Conservation (phyloP, 2,888 invertebrate genomes). For the Ophioninae sp. region DNA sequence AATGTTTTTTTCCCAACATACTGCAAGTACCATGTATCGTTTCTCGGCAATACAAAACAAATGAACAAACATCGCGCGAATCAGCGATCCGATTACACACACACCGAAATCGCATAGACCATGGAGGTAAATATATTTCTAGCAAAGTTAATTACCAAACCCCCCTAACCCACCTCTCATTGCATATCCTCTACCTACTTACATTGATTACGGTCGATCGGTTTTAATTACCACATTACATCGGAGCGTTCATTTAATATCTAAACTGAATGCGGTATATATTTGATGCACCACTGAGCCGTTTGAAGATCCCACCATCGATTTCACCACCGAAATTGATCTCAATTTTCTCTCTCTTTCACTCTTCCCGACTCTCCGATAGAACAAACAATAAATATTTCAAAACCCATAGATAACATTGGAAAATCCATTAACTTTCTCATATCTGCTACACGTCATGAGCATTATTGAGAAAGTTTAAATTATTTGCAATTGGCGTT, state of each 20-base stretch:
- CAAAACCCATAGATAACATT: constrained; percentile 9
- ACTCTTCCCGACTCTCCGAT: background rate
- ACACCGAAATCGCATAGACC: constrained; percentile 1
- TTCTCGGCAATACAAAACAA: constrained; percentile 34
- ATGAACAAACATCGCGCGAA: constrained; percentile 38
- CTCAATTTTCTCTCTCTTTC: background rate
- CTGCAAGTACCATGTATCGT: constrained; percentile 12
- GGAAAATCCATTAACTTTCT: constrained; percentile 32
- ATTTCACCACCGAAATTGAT: constrained; percentile 18
- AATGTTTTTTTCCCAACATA: background rate
- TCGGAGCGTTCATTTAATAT: constrained; percentile 31
- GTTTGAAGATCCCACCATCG: background rate
- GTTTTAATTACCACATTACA: constrained; percentile 53
- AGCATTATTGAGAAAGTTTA: background rate
- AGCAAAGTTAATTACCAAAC: constrained; percentile 55
- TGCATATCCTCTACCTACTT: background rate
- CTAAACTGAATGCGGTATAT: constrained; percentile 29
- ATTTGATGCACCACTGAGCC: constrained; percentile 36
- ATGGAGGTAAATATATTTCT: constrained; percentile 40
- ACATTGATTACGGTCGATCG: constrained; percentile 51
- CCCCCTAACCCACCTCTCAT: background rate
- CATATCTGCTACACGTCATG: constrained; percentile 1
- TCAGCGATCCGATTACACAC: constrained; percentile 43
- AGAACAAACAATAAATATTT: constrained; percentile 35
- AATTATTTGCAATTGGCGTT: constrained; percentile 4